Evolutionary conservation across 2,113 vertebrate genomes (phyloP).

Genomic region (Tylochromis polylepis): DNA sequence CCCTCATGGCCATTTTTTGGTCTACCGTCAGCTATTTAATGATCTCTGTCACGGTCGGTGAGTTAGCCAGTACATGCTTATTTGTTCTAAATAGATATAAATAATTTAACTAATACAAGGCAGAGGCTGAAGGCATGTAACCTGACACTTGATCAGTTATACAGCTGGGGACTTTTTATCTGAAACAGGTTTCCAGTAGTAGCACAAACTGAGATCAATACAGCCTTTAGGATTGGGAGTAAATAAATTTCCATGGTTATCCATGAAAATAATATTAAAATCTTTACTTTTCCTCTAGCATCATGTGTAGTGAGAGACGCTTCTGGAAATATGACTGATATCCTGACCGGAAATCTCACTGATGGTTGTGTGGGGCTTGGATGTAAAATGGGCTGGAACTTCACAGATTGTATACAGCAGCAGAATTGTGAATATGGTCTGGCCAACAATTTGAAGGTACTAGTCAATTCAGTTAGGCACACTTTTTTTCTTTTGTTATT

Average conservation of each 20-base stretch:
- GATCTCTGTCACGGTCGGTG: slow-evolving; percentile 65
- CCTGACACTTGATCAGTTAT: not conserved
- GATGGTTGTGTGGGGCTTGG: slow-evolving; percentile 52
- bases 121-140: not conserved
- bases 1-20: slow-evolving; percentile 68
- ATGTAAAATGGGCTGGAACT: slow-evolving; percentile 74
- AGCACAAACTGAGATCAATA: not conserved
- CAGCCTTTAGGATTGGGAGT: not conserved
- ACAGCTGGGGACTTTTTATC: not conserved
- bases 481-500: not conserved
- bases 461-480: not conserved
- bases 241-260: not conserved
- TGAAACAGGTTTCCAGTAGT: accelerated
- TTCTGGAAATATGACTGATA: slow-evolving; percentile 66
- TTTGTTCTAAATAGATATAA: not conserved
- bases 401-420: slow-evolving; percentile 55
- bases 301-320: slow-evolving; percentile 68
- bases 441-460: slow-evolving; percentile 64
- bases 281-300: slow-evolving; percentile 19
- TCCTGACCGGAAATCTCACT: slow-evolving; percentile 43
- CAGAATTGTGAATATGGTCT: slow-evolving; percentile 60
- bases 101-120: not conserved
- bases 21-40: slow-evolving; percentile 68
- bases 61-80: not conserved
- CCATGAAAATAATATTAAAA: not conserved